phyloP scores from a whole-genome alignment of 1,140 invertebrate species.

The Armadillidium nasatum region DNA sequence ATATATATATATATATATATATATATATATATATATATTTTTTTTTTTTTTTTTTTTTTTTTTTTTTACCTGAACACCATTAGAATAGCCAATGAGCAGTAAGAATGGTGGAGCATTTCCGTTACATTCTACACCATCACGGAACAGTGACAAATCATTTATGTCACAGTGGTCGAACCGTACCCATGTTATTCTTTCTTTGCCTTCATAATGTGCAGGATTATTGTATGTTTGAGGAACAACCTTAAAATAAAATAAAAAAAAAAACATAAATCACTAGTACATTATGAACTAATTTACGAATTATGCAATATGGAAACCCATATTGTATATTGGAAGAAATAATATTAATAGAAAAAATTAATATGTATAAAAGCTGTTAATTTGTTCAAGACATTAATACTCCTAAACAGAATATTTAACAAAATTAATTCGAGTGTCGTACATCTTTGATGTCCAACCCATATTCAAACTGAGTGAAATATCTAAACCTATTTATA shows the following conservation, averaged over 20 bases:
- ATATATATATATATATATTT: background rate
- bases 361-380: no score
- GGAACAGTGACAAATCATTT: constrained; percentile 62
- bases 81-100: constrained; percentile 76
- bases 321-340: no score
- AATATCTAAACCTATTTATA: no score
- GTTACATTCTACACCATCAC: constrained; percentile 62
- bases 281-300: no score
- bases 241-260: constrained; percentile 27
- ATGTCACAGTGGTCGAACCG: constrained; percentile 76
- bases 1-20: constrained; percentile 2
- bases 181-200: constrained; percentile 68
- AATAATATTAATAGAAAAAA: no score
- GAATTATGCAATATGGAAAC: no score
- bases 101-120: constrained; percentile 67
- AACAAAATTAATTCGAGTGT: no score
- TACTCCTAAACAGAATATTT: no score
- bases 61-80: constrained; percentile 75
- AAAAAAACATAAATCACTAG: background rate
- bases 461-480: no score
- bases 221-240: constrained; percentile 33
- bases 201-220: constrained; percentile 37
- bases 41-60: no score
- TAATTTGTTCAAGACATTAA: no score
- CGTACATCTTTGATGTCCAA: no score